phyloP scores from a whole-genome alignment of 2,113 vertebrate species.

The Vidua macroura region DNA sequence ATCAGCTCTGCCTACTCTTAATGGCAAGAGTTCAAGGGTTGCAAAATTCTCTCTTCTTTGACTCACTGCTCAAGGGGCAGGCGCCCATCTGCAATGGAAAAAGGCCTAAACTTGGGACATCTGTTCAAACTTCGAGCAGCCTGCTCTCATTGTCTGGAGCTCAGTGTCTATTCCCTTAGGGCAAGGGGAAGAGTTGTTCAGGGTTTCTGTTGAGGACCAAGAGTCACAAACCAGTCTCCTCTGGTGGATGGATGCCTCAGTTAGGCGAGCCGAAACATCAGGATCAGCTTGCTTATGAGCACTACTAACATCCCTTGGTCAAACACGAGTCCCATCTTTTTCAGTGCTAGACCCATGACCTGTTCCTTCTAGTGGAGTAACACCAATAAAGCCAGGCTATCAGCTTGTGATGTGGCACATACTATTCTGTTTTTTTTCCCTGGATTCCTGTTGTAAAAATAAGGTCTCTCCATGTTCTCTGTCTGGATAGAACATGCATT shows the following conservation, averaged over 20 bases:
- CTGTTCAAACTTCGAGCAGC: background rate
- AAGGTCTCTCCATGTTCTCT: background rate
- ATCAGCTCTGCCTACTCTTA: background rate
- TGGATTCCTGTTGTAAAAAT: background rate
- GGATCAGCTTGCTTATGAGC: background rate
- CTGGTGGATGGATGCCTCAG: fast-evolving
- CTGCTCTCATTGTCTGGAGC: fast-evolving
- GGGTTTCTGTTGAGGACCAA: background rate
- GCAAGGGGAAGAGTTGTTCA: background rate
- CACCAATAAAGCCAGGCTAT: fast-evolving
- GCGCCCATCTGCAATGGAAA: background rate
- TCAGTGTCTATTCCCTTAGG: background rate
- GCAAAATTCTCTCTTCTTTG: background rate
- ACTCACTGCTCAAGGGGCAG: background rate
- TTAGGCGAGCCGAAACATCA: background rate
- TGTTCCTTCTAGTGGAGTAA: background rate
- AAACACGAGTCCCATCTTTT: background rate
- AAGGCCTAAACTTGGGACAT: background rate
- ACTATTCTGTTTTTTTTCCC: background rate
- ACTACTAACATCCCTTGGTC: background rate
- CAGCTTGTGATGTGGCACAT: background rate
- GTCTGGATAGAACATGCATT: background rate
- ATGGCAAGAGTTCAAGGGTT: background rate
- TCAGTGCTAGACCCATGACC: background rate
- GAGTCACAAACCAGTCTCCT: background rate